phyloP scores from a whole-genome alignment of 2,797 vertebrate genomes.

The Enteromius viviparus region DNA sequence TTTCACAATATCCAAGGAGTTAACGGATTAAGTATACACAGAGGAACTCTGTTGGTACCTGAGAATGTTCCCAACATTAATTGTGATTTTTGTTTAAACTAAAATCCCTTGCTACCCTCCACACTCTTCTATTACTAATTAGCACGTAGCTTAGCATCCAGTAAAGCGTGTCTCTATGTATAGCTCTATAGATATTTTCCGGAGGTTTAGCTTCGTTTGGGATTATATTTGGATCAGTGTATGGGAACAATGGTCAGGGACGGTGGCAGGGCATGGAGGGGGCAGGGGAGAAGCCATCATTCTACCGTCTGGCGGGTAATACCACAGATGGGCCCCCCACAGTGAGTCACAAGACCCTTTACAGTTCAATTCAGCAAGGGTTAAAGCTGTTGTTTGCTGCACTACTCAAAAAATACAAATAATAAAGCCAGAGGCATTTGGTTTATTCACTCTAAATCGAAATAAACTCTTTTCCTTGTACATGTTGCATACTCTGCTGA shows the following conservation, averaged over 20 bases:
- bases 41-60: not conserved
- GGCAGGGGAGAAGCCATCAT: slow-evolving; percentile 40
- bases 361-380: slow-evolving; percentile 45
- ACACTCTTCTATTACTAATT: slow-evolving; percentile 13
- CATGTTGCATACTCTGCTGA: too few species aligned
- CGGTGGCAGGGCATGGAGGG: slow-evolving; percentile 27
- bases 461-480: not conserved
- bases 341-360: slow-evolving; percentile 54
- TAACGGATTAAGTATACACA: not conserved
- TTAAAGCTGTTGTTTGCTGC: slow-evolving; percentile 26
- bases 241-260: slow-evolving; percentile 44
- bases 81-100: not conserved
- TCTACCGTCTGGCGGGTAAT: slow-evolving; percentile 49
- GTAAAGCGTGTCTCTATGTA: slow-evolving; percentile 4
- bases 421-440: not conserved
- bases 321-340: slow-evolving; percentile 58
- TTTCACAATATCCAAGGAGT: not conserved
- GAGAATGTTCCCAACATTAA: not conserved
- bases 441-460: not conserved
- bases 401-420: slow-evolving; percentile 21
- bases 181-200: slow-evolving; percentile 59
- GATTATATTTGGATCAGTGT: slow-evolving; percentile 41
- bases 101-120: not conserved
- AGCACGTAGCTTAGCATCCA: slow-evolving; percentile 21
- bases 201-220: slow-evolving; percentile 45